Percentiles rank a stretch among this genome's conserved stretches.
Evolutionary conservation across 2,113 vertebrate genomes (phyloP).

Genomic region (Sus scrofa): DNA sequence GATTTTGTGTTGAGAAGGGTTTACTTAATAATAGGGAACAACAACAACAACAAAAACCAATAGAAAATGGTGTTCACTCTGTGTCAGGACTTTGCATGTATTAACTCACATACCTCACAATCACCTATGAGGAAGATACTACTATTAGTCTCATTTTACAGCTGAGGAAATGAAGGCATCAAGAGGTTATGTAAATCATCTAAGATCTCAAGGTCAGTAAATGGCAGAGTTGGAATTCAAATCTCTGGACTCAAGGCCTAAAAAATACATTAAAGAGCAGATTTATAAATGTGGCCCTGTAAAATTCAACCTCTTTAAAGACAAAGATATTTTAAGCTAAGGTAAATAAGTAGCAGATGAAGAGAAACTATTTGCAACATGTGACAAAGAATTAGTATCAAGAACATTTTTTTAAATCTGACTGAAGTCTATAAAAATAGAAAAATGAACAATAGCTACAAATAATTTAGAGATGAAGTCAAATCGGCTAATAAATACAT

Average conservation of each 20-base stretch:
- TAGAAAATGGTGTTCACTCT: not conserved
- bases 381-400: slow-evolving; percentile 18
- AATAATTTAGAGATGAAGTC: slow-evolving; percentile 28
- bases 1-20: not conserved
- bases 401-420: not conserved
- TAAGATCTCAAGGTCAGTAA: not conserved
- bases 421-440: slow-evolving; percentile 48
- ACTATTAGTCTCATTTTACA: not conserved
- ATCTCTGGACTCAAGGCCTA: not conserved
- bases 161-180: not conserved
- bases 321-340: slow-evolving; percentile 10
- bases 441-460: not conserved
- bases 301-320: not conserved
- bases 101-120: not conserved
- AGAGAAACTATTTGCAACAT: slow-evolving; percentile 39
- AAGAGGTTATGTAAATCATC: not conserved
- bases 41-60: not conserved
- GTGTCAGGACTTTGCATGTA: not conserved
- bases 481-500: not conserved
- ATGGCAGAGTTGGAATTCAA: not conserved
- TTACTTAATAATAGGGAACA: not conserved
- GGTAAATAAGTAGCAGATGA: not conserved
- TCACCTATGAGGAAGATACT: not conserved
- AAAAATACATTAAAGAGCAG: not conserved
- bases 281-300: not conserved